Evolutionary conservation across 2,888 invertebrate genomes (phyloP), one percentile per base, ranked within the genome.

Genomic region (Timema cristinae): DNA sequence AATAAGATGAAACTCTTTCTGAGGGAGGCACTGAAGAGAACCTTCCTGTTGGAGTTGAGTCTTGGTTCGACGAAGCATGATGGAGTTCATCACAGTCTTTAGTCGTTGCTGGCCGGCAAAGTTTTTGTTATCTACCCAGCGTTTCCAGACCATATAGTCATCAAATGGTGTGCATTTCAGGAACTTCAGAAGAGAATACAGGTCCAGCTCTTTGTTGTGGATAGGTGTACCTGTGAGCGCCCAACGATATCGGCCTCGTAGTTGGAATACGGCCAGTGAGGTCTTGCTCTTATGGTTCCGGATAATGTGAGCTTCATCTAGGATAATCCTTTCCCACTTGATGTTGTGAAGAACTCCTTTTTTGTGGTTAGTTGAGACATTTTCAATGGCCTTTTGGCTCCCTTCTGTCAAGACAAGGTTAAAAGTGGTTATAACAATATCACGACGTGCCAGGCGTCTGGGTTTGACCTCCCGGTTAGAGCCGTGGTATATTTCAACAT

Each of bases 221-320:
- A 98, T 91, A 0, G 98, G 98, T 0, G 97, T 97, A 49, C 98
- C 98, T 0, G 97, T 96, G 32, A 98, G 86, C 0, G 90, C 91
- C 94, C 94, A 95, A 11, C 95, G 88, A 2, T 86, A 84, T 71
- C 83, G 85, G 7, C 88, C 89, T 0, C 81, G 77, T 66, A 95
- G 81, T 4, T 83, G 82, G 79, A 90, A 91, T 8, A 91, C 91
- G 0, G 92, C 91, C 74, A 85, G 80, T 0, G 94, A 90, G 0
- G 91, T 90, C 75, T 88, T 85, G 9, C 91, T 88, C 82, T 94
- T 95, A 80, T 92, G 88, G 84, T 98, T 98, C 77, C 97, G 89
- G 9, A 98, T 92, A 59, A 89, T 87, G 82, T 98, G 98, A 0
- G 94, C 98, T 84, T 98, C 98, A 83, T 98, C 98, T 47, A 98